A percentile compares a stretch with the other conserved stretches of the same genome.
Conservation (phyloP, 2,113 vertebrate species). For the Odontophorus gujanensis region DNA sequence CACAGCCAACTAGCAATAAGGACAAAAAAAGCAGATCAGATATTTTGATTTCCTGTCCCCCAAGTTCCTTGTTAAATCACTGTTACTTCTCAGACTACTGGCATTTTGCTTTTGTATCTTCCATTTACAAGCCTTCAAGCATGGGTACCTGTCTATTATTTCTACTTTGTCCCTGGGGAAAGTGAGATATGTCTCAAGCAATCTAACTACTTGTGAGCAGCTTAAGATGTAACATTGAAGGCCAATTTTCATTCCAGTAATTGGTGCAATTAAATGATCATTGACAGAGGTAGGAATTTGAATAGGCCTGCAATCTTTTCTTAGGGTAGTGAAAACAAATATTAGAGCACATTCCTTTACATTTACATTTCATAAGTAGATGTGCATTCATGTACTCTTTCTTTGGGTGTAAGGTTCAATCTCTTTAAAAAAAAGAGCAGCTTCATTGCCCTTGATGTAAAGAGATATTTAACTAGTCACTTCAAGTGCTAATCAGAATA, state of each 20-base stretch:
- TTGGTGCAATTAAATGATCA: background rate
- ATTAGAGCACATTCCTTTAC: background rate
- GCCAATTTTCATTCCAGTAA: background rate
- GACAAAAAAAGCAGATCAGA: background rate
- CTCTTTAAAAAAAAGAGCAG: background rate
- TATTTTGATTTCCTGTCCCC: slow-evolving; percentile 3
- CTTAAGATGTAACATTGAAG: background rate
- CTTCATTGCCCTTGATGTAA: background rate
- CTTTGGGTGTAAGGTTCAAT: background rate
- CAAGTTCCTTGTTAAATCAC: background rate
- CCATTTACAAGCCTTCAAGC: background rate
- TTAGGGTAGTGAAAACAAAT: background rate
- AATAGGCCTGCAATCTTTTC: background rate
- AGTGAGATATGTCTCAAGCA: background rate
- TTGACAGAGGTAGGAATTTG: background rate
- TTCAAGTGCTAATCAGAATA: slow-evolving; percentile 42
- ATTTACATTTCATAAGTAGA: background rate
- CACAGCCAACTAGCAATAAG: background rate
- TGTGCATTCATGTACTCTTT: background rate
- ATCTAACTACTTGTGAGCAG: background rate
- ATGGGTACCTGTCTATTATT: background rate
- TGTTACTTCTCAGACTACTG: background rate
- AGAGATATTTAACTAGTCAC: slow-evolving; percentile 24
- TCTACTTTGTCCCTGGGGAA: background rate
- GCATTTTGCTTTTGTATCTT: background rate